Percentiles rank a stretch among this genome's conserved stretches.
These are phyloP conservation scores for Gymnoscopelus microlampas DNA, from an alignment of 2,797 vertebrate genomes.

Conservation along the genomic window DNA sequence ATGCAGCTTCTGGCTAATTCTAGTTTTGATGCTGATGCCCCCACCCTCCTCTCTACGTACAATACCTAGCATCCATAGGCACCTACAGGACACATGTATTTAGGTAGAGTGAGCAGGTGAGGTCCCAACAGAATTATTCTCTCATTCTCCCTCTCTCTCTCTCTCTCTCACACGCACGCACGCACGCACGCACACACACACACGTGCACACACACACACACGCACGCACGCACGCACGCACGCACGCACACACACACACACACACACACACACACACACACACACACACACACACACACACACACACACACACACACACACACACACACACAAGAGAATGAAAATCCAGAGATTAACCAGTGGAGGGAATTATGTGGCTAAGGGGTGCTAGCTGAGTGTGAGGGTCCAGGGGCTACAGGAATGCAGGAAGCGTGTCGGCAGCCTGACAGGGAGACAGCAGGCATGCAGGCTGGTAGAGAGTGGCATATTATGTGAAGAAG, in stretches of 20 bases:
- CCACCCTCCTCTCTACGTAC: slow-evolving; percentile 38
- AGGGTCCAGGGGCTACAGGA: slow-evolving; percentile 25
- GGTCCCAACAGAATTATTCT: background rate
- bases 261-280: slow-evolving; percentile 6
- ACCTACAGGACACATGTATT: slow-evolving; percentile 4
- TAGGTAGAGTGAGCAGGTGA: too few relatives aligned
- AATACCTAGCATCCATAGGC: slow-evolving; percentile 62
- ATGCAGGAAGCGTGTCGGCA: slow-evolving; percentile 31
- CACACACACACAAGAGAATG: slow-evolving; percentile 29
- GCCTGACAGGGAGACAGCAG: slow-evolving; percentile 44
- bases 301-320: slow-evolving; percentile 12
- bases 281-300: slow-evolving; percentile 21
- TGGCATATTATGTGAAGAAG: slow-evolving; percentile 33
- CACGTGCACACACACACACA: too few relatives aligned
- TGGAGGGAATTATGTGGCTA: slow-evolving; percentile 41
- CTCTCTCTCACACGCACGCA: too few relatives aligned
- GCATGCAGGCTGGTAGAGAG: slow-evolving; percentile 31
- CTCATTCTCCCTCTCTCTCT: background rate
- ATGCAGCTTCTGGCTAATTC: slow-evolving; percentile 56
- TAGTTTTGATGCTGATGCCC: slow-evolving; percentile 57
- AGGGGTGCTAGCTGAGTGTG: slow-evolving; percentile 43
- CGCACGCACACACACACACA: slow-evolving; percentile 23
- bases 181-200: too few relatives aligned
- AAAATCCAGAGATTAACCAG: slow-evolving; percentile 56
- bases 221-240: background rate